Evolutionary conservation across 2,113 vertebrate genomes (phyloP), one percentile per base, ranked within the genome.

Genomic region (Oryctolagus cuniculus): DNA sequence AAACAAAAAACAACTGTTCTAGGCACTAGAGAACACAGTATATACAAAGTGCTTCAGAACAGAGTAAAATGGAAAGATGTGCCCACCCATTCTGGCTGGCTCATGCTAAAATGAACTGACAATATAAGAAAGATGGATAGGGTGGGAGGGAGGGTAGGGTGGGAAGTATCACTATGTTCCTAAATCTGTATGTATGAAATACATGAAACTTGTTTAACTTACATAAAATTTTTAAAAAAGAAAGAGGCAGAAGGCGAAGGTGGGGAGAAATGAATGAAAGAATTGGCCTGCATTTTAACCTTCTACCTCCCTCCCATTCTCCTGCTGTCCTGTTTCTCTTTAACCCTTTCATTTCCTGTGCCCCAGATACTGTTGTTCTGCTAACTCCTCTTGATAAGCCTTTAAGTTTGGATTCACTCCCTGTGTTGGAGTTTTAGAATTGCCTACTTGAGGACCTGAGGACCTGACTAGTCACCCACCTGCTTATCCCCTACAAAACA

Each of bases 31-130:
- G 5, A 91, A 67, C 29, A 90, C 2, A 55, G 3, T 70, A 44
- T 15, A 44, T 24, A 27, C 9, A 36, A 29, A 84, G 34, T 58
- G 31, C 9, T 92, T 92, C 84, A 95, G 24, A 84, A 22, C 66
- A 61, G 53, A 83, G 24, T 87, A 73, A 94, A 93, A 86, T 63
- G 34, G 38, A 96, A 90, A 81, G 10, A 55, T 27, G 13, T 63
- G 36, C 53, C 79, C 77, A 34, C 10, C 10, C 34, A 61, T 13
- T 87, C 36, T 44, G 3, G 34, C 8, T 84, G 36, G 16, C 17
- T 75, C 34, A 63, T 53, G n/a, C 24, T 77, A 75, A 80, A 94
- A 80, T 95, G 7, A 24, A n/a, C 80, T 79, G 61, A 86, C 38
- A 67, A 25, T 34, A 29, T 22, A 29, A 78, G 15, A 90, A 49